Base-by-base conservation (phyloP, 2,797 vertebrate species). In the Sandelia bainsii region DNA sequence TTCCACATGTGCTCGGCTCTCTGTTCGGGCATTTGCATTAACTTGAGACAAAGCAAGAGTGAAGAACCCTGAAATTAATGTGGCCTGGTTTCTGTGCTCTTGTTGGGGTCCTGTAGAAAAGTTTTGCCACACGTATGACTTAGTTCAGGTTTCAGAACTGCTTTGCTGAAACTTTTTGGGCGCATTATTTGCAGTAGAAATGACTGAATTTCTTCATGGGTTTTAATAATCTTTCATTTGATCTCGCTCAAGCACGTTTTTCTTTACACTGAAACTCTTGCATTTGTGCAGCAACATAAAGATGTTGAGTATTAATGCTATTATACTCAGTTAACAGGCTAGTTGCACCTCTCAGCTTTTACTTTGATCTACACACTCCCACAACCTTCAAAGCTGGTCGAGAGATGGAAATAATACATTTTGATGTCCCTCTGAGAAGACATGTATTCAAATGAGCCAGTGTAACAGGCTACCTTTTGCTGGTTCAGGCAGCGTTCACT, bases 1-100 rank as follows among this genome's bases (percentile, higher is more conserved):
- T 56, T 75, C 32, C 4, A 19, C 3, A 50, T 0, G 10, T 45
- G 20, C 37, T 54, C 13, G 19, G 51, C 19, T 46, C 22, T 50
- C 42, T 46, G 22, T 39, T 61, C 34, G 71, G 45, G 14, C 25
- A 2, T 48, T 51, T 44, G 10, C 44, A 23, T 37, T 17, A 14
- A 49, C 44, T 59, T 72, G 32, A 75, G 58, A 73, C 20, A 50
- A 75, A 77, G 45, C 48, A 6, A 12, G 44, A 69, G 39, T 0
- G 42, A 32, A 68, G 56, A 86, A 73, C 58, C 83, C 0, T 8
- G 63, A 29, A 56, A 13, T 66, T 9, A 57, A 56, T 57, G 62
- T 44, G 87, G 51, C 88, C 86, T 87, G 74, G 81, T 85, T 88
- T 83, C 79, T 25, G 32, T 39, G 37, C 10, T 37, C 34, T 5